Evolutionary conservation across 2,888 invertebrate species (phyloP).

Genomic region (Apamea monoglypha): DNA sequence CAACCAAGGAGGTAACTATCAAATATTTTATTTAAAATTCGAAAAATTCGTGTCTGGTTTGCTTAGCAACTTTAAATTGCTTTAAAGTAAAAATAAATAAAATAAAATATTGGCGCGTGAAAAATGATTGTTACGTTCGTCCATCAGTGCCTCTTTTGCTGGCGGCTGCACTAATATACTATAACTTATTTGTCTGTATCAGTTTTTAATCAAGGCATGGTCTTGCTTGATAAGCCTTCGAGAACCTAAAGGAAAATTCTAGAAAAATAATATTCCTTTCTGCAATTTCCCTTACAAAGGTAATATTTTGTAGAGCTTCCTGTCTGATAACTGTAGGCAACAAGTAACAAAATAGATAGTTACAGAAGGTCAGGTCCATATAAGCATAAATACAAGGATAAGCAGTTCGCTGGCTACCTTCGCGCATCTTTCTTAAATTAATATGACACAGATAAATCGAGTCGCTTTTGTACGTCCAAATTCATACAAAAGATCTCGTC

Average conservation of each 20-base stretch:
- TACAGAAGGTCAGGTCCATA: not conserved
- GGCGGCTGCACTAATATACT: not conserved
- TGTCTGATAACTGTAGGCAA: not conserved
- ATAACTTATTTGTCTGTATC: not conserved
- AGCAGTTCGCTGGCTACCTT: too few species aligned
- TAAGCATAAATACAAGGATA: not conserved
- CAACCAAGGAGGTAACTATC: not conserved
- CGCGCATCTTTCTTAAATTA: not conserved
- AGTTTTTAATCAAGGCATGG: conserved; percentile 31
- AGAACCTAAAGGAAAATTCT: conserved; percentile 21
- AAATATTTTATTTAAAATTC: not conserved
- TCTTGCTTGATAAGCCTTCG: not conserved
- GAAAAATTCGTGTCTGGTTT: not conserved
- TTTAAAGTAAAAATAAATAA: too few species aligned
- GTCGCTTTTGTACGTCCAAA: not conserved
- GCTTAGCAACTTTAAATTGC: too few species aligned
- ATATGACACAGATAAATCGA: not conserved
- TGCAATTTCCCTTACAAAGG: conserved; percentile 8
- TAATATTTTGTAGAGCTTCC: not conserved
- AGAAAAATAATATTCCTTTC: conserved; percentile 14
- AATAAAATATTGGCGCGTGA: not conserved
- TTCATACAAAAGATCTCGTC: not conserved
- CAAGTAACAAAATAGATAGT: not conserved
- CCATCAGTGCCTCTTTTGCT: not conserved
- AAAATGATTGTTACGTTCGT: not conserved